phyloP scores from a whole-genome alignment of 2,113 vertebrate species.

The Phylloscopus trochiloides region DNA sequence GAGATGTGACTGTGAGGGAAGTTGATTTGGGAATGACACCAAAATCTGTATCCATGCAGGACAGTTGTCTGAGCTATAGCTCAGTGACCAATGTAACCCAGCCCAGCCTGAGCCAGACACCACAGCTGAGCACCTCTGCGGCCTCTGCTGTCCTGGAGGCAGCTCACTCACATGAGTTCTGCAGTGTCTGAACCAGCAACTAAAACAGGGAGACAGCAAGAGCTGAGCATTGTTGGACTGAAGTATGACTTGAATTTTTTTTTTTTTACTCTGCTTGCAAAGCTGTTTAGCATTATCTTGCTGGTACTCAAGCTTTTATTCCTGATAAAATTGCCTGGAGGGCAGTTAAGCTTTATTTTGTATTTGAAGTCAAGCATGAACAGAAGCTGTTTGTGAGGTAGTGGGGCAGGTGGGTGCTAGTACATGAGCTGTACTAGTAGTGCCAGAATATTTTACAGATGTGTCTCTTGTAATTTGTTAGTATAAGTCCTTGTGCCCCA shows the following conservation, averaged over 20 bases:
- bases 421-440: not conserved
- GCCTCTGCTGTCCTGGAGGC: not conserved
- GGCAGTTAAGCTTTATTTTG: not conserved
- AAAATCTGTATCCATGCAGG: not conserved
- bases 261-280: not conserved
- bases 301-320: not conserved
- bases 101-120: not conserved
- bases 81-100: not conserved
- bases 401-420: not conserved
- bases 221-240: not conserved
- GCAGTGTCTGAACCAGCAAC: not conserved
- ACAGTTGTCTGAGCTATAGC: not conserved
- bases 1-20: not conserved
- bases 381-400: not conserved
- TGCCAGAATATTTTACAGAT: not conserved
- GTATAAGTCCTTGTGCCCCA: not conserved
- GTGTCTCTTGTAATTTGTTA: not conserved
- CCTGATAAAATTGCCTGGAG: not conserved
- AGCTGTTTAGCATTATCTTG: not conserved
- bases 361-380: not conserved
- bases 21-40: not conserved
- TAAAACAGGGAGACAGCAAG: not conserved
- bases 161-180: not conserved
- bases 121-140: rapidly evolving
- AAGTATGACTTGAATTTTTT: not conserved